Percentiles rank a stretch among this genome's conserved stretches.
Evolutionary conservation across 2,888 invertebrate genomes (phyloP).

Genomic region (Diarsia brunnea): DNA sequence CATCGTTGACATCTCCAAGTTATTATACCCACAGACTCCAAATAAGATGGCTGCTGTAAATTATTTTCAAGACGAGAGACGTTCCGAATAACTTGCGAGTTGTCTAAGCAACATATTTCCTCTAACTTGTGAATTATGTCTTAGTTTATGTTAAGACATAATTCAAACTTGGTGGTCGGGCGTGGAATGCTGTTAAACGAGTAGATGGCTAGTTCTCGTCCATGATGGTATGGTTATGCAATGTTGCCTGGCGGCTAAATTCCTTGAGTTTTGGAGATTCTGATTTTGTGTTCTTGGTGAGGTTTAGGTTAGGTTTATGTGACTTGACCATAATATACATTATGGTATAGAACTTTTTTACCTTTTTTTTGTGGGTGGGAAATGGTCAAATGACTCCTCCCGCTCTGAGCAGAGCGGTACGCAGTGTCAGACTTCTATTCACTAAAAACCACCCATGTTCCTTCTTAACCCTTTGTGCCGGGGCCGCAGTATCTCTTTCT

Average conservation of each 20-base stretch:
- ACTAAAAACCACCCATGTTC: no score
- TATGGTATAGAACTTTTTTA: no score
- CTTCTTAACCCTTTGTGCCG: no score
- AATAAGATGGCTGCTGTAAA: slow-evolving; percentile 60
- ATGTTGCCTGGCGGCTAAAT: slow-evolving; percentile 38
- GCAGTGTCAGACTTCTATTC: no score
- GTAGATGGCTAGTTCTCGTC: slow-evolving; percentile 41
- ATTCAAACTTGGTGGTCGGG: slow-evolving; percentile 56
- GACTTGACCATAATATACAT: not conserved
- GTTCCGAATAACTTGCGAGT: slow-evolving; percentile 55
- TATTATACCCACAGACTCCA: slow-evolving; percentile 56
- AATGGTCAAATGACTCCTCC: no score
- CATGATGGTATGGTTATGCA: slow-evolving; percentile 34
- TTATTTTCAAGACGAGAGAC: slow-evolving; percentile 61
- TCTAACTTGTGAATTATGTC: slow-evolving; percentile 61
- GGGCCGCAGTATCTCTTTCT: no score
- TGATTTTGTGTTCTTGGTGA: slow-evolving; percentile 24
- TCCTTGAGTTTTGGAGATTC: slow-evolving; percentile 30
- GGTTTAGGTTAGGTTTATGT: not conserved
- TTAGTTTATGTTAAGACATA: slow-evolving; percentile 60
- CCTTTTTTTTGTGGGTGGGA: no score
- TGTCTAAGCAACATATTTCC: slow-evolving; percentile 64
- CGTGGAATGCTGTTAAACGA: slow-evolving; percentile 51
- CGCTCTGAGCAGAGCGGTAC: no score
- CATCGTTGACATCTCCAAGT: slow-evolving; percentile 48